Evolutionary conservation across 1,140 invertebrate species (phyloP), one percentile per base, ranked within the genome.

Genomic region (Drosophila arawakana): DNA sequence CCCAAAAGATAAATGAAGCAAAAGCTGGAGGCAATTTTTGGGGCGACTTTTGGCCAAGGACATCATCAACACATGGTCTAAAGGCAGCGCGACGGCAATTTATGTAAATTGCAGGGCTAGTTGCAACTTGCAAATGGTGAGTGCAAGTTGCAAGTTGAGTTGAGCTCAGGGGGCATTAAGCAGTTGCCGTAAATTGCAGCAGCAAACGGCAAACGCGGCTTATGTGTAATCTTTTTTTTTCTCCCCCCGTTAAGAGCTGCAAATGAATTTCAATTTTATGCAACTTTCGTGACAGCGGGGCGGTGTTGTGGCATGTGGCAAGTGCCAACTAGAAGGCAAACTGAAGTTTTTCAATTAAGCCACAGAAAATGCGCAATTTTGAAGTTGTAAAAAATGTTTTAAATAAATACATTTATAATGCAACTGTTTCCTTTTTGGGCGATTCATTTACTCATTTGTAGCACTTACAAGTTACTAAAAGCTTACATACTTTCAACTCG

Each of bases 181-280:
- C 73, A 81, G 76, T 81, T 70, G 80, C 68, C 73, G 47, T 54
- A 63, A 63, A 54, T 63, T 52, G 76, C 63, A 35, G 52, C 13
- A 7, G 54, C 35, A 57, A 25, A 44, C 37, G 58, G 58, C 52
- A 76, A 30, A 71, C 66, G 43, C 59, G 72, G 68, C 76, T 70
- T 78, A 78, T 82, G 76, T 72, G 80, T 52, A 21, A 72, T 62
- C 57, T 80, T 62, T 62, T 49, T 50, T 41, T 60, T 49, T 61
- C 8, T 47, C 18, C 37, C 15, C 57, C 25, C 25, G 25, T 30
- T 30, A 30, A 77, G 39, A 47, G 57, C 66, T 76, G 80, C 73
- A 83, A 83, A 83, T 83, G 80, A 83, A 83, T 83, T 83, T 83
- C 70, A 83, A 83, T 83, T 83, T 76, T 44, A 50, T 69, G 68